Evolutionary conservation across 2,888 invertebrate genomes (phyloP).

Genomic region (Stramonita haemastoma): DNA sequence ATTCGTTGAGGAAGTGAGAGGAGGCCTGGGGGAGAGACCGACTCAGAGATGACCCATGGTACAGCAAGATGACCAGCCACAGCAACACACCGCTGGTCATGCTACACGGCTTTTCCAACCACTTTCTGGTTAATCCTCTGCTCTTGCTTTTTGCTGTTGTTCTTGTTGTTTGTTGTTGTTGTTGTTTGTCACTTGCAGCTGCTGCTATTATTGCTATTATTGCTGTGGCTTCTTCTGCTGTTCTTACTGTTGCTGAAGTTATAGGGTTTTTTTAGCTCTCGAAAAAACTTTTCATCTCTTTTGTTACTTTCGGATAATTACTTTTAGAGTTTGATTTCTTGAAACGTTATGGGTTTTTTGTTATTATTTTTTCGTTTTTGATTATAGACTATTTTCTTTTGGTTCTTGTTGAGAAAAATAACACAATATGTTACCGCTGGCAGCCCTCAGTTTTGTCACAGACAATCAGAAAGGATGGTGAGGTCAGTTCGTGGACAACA

Average conservation of each 20-base stretch:
- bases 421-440: neutral
- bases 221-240: neutral
- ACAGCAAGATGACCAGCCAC: neutral
- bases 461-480: no score
- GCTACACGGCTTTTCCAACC: neutral
- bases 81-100: neutral
- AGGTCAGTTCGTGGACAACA: neutral
- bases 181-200: neutral
- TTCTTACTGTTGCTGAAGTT: no score
- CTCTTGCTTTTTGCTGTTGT: no score
- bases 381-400: neutral
- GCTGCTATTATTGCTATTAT: no score
- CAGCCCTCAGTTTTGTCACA: neutral
- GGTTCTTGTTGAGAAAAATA: neutral
- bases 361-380: neutral
- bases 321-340: no score
- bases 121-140: no score
- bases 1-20: conserved; percentile 83
- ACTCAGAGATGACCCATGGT: neutral
- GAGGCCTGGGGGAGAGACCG: neutral
- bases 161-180: neutral
- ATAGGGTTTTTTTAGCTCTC: no score
- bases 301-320: no score
- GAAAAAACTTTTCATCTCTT: no score
- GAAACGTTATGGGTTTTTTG: neutral